A percentile compares a stretch with the other conserved stretches of the same genome.
These are phyloP conservation scores for Hylaeus anthracinus DNA, from an alignment of 1,140 invertebrate genomes.

Conservation along the genomic window DNA sequence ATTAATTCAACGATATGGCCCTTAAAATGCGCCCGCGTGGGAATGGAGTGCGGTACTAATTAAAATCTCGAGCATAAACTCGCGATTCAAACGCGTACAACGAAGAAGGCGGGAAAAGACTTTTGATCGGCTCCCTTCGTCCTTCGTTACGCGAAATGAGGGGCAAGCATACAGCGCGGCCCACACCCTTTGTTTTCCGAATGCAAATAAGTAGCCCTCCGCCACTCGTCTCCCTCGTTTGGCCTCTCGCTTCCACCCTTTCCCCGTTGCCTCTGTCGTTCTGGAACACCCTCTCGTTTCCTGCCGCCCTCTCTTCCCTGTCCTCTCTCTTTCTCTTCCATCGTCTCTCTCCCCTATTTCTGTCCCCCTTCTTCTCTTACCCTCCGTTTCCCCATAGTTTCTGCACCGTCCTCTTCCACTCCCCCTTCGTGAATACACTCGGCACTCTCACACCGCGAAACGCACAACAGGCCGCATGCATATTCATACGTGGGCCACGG, in stretches of 20 bases:
- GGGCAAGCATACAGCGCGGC: constrained; percentile 53
- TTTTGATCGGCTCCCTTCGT: constrained; percentile 58
- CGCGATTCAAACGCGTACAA: constrained; percentile 52
- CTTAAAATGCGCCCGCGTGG: constrained; percentile 48
- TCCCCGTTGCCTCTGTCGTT: background rate
- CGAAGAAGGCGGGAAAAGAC: constrained; percentile 56
- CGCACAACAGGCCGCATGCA: constrained; percentile 77
- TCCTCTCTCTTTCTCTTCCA: background rate
- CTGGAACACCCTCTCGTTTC: constrained; percentile 51
- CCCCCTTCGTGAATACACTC: constrained; percentile 53
- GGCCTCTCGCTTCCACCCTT: constrained; percentile 36
- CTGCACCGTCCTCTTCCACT: constrained; percentile 47
- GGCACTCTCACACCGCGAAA: constrained; percentile 71
- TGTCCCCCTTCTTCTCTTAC: background rate
- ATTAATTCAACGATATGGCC: constrained; percentile 49
- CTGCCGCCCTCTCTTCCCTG: constrained; percentile 11
- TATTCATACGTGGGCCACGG: constrained; percentile 77
- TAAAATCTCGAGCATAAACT: constrained; percentile 52
- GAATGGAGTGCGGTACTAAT: constrained; percentile 53
- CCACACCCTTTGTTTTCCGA: constrained; percentile 78
- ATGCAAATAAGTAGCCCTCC: constrained; percentile 79
- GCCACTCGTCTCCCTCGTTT: constrained; percentile 41
- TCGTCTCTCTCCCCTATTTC: background rate
- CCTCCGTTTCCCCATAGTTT: background rate
- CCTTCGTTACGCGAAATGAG: constrained; percentile 66